Conservation (phyloP, 2,888 invertebrate genomes). For the Diaprepes abbreviatus region DNA sequence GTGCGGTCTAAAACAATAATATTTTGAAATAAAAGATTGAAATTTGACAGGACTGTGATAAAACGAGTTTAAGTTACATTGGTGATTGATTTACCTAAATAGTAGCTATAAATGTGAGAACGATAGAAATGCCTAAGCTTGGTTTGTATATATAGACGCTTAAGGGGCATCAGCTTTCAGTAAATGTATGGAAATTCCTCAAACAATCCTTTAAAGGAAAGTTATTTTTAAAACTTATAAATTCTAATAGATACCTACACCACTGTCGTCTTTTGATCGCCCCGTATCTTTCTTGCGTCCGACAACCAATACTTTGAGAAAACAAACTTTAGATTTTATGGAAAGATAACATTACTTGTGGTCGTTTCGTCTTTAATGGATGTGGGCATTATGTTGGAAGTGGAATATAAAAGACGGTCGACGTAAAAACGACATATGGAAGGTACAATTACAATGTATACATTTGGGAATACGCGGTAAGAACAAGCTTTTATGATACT, state of each 20-base stretch:
- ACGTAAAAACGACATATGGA: constrained; percentile 43
- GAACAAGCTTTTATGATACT: constrained; percentile 22
- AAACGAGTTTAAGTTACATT: too few relatives aligned
- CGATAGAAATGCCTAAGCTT: too few relatives aligned
- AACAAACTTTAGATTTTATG: constrained; percentile 52
- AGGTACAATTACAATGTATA: constrained; percentile 38
- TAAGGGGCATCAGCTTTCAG: too few relatives aligned
- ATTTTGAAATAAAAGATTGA: too few relatives aligned
- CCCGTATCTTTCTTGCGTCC: constrained; percentile 38
- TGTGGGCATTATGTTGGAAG: constrained; percentile 34
- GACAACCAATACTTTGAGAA: constrained; percentile 51
- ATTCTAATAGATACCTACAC: constrained; percentile 2
- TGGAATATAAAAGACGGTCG: constrained; percentile 39
- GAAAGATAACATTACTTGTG: constrained; percentile 50
- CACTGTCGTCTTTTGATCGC: constrained; percentile 35
- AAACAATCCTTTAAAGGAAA: too few relatives aligned
- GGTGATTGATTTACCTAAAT: too few relatives aligned
- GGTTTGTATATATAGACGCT: too few relatives aligned
- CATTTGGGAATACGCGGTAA: background rate
- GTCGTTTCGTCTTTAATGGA: constrained; percentile 46
- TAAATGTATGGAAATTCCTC: too few relatives aligned
- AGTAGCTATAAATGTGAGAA: too few relatives aligned
- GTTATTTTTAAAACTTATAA: too few relatives aligned
- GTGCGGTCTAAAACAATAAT: too few relatives aligned
- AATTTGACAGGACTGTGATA: too few relatives aligned